These are phyloP conservation scores for Lepidocolaptes lacrymiger DNA, from an alignment of 2,797 vertebrate genomes.

Conservation along the genomic window DNA sequence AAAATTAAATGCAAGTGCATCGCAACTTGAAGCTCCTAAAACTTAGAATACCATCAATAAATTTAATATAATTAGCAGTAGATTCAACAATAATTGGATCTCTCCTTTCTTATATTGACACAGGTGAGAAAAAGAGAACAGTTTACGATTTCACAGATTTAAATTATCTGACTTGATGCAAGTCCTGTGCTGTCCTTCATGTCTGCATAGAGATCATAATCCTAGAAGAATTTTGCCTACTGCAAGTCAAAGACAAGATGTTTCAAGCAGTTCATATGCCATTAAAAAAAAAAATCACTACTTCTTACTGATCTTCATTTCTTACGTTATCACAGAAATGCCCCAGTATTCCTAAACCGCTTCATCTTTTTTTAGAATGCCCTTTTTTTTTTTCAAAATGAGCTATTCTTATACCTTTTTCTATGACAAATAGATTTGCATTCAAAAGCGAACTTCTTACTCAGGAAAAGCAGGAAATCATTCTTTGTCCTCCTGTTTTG, in stretches of 20 bases:
- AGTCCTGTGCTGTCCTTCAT: not conserved
- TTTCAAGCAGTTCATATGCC: not conserved
- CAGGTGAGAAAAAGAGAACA: not conserved
- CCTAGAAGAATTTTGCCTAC: not conserved
- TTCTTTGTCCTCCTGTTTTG: not conserved
- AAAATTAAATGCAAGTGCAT: not conserved
- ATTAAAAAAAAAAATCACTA: not conserved
- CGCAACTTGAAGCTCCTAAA: not conserved
- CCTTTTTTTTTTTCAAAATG: not conserved
- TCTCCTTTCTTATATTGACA: not conserved
- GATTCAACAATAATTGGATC: not conserved
- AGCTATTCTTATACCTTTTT: not conserved
- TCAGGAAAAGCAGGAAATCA: not conserved
- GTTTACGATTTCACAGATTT: not conserved
- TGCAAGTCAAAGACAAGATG: not conserved
- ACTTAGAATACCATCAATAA: not conserved
- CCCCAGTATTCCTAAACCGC: not conserved
- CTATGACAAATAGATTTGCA: not conserved
- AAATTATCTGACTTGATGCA: not conserved
- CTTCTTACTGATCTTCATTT: not conserved
- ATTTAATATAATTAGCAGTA: not conserved
- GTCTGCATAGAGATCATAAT: not conserved
- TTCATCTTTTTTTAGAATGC: not conserved
- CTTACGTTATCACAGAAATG: not conserved
- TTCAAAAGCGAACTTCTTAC: not conserved